These are phyloP conservation scores for Enteromius viviparus DNA, from an alignment of 2,797 vertebrate species.

Conservation along the genomic window DNA sequence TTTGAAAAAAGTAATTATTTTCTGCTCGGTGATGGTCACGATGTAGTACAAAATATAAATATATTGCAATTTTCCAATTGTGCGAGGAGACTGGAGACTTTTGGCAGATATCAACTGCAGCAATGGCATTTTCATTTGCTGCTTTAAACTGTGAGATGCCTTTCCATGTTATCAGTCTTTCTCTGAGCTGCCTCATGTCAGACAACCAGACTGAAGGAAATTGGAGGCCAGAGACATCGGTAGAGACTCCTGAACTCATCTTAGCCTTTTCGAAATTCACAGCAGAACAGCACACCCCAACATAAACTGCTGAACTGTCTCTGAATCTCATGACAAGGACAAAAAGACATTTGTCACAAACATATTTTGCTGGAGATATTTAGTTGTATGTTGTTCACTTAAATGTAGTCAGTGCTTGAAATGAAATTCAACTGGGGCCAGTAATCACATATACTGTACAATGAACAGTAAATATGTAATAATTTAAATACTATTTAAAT, in stretches of 20 bases:
- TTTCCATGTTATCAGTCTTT: conserved; percentile 48
- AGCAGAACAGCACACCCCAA: conserved; percentile 15
- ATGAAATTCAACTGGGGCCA: neutral
- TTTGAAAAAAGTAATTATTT: conserved; percentile 3
- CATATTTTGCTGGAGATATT: neutral
- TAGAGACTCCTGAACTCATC: conserved; percentile 31
- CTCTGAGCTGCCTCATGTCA: conserved; percentile 31
- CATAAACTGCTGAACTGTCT: neutral
- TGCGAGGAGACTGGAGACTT: conserved; percentile 4
- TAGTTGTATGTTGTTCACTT: neutral
- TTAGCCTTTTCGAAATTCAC: conserved; percentile 17
- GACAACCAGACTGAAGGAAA: conserved; percentile 37
- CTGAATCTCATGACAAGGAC: conserved; percentile 17
- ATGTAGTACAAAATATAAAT: neutral
- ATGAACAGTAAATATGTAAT: neutral
- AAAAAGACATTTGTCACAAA: conserved; percentile 22
- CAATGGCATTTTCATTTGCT: conserved; percentile 52
- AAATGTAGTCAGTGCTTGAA: neutral
- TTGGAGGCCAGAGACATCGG: conserved; percentile 32
- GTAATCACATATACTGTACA: neutral
- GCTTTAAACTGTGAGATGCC: conserved; percentile 44
- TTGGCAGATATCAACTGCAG: conserved; percentile 25
- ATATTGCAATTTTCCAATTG: conserved; percentile 12
- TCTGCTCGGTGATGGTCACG: neutral
- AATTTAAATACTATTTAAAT: neutral